Conservation (phyloP, 2,797 vertebrate genomes). For the Schizopygopsis pylzovi region DNA sequence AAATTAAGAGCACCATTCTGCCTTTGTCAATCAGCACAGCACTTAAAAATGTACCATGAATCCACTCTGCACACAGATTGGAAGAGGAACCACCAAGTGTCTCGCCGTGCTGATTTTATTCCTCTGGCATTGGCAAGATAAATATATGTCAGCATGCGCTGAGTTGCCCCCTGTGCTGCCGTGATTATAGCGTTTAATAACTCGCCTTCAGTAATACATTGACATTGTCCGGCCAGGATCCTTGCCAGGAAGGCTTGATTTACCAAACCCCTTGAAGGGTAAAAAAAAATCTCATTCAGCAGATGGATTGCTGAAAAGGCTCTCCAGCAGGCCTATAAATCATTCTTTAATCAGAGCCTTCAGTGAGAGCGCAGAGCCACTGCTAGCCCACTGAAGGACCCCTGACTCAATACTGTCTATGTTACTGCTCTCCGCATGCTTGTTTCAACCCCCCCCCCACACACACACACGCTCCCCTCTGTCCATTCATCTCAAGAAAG, state of each 20-base stretch:
- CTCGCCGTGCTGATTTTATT: slow-evolving; percentile 61
- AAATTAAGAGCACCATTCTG: slow-evolving; percentile 36
- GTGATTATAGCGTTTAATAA: slow-evolving; percentile 78
- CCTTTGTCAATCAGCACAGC: slow-evolving; percentile 50
- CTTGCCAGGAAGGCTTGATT: slow-evolving; percentile 80
- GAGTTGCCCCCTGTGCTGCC: slow-evolving; percentile 55
- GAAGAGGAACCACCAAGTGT: slow-evolving; percentile 68
- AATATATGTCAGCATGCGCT: slow-evolving; percentile 67
- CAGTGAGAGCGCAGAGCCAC: slow-evolving; percentile 72
- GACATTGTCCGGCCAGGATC: slow-evolving; percentile 79
- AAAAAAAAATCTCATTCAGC: slow-evolving; percentile 79
- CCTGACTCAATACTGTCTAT: slow-evolving; percentile 73
- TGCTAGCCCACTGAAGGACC: slow-evolving; percentile 77
- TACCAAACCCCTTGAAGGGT: slow-evolving; percentile 78
- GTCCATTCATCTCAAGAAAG: slow-evolving; percentile 37
- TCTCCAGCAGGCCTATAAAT: slow-evolving; percentile 81
- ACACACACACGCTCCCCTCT: slow-evolving; percentile 13
- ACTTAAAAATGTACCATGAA: slow-evolving; percentile 24
- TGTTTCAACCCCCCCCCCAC: slow-evolving; percentile 57
- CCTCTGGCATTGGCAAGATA: slow-evolving; percentile 66
- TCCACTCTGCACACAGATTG: slow-evolving; percentile 43
- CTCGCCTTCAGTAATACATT: slow-evolving; percentile 72
- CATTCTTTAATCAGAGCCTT: slow-evolving; percentile 87
- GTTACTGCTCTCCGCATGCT: slow-evolving; percentile 63
- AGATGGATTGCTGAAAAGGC: slow-evolving; percentile 84